Evolutionary conservation across 2,888 invertebrate species (phyloP).

Genomic region (Smittia aterrima): DNA sequence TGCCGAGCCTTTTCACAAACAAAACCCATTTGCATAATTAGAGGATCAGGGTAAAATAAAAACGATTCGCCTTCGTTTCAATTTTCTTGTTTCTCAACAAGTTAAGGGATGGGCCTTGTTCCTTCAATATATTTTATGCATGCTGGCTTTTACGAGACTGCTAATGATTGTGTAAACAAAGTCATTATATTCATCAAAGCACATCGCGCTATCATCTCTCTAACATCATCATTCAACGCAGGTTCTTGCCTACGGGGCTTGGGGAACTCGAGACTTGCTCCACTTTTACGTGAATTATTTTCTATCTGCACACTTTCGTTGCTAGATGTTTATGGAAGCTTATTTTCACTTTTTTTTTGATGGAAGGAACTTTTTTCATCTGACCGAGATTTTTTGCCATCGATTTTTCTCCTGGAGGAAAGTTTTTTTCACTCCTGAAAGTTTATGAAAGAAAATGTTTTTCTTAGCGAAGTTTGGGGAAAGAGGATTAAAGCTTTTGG

Average conservation of each 20-base stretch:
- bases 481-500: background rate
- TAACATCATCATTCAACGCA: background rate
- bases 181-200: constrained; percentile 14
- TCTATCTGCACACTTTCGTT: background rate
- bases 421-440: background rate
- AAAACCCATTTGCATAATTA: constrained; percentile 32
- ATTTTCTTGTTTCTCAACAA: background rate
- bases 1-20: background rate
- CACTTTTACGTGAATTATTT: constrained; percentile 18
- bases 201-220: background rate
- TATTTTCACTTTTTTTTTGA: background rate
- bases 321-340: background rate
- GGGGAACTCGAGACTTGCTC: background rate
- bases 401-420: constrained; percentile 9
- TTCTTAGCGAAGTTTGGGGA: background rate
- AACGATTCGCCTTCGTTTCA: background rate
- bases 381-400: constrained; percentile 36
- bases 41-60: background rate
- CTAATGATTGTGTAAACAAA: constrained; percentile 39
- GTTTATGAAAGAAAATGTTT: background rate
- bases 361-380: constrained; percentile 19
- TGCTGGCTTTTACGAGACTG: constrained; percentile 3
- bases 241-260: background rate
- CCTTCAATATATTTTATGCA: constrained; percentile 6
- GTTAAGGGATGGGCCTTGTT: background rate